Evolutionary conservation across 2,113 vertebrate genomes (phyloP).

Genomic region (Cebidichthys violaceus): DNA sequence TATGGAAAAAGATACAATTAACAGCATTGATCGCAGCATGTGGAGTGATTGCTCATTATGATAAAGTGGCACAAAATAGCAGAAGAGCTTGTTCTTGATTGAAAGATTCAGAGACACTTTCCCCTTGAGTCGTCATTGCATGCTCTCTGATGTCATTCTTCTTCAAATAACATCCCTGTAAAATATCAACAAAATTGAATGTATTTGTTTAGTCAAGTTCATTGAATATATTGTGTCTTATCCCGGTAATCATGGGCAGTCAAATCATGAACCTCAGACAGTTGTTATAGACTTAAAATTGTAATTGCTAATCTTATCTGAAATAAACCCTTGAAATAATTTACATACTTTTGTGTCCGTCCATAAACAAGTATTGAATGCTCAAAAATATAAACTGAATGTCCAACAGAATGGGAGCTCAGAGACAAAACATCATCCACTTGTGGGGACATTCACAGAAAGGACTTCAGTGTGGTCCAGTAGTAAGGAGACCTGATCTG

Average conservation of each 20-base stretch:
- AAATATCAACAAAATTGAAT: not conserved
- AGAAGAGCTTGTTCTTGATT: constrained; percentile 39
- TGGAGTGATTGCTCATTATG: constrained; percentile 46
- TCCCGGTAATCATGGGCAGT: not conserved
- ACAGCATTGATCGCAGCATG: constrained; percentile 30
- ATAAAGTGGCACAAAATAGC: constrained; percentile 30
- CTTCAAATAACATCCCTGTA: not conserved
- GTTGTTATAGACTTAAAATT: not conserved
- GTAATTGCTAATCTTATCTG: not conserved
- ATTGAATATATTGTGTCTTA: not conserved
- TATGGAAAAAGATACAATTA: constrained; percentile 20
- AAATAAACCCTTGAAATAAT: not conserved
- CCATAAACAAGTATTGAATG: not conserved
- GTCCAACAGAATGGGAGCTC: not conserved
- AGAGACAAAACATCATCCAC: not conserved
- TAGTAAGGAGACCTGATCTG: not conserved
- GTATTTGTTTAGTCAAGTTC: not conserved
- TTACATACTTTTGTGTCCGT: not conserved
- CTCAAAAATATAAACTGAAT: not conserved
- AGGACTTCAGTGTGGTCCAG: not conserved
- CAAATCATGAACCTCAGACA: not conserved
- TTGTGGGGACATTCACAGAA: not conserved
- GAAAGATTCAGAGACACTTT: not conserved
- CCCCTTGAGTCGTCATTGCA: not conserved
- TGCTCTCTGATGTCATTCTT: not conserved